Evolutionary conservation across 2,797 vertebrate genomes (phyloP), one percentile per base, ranked within the genome.

Genomic region (Falco concolor): DNA sequence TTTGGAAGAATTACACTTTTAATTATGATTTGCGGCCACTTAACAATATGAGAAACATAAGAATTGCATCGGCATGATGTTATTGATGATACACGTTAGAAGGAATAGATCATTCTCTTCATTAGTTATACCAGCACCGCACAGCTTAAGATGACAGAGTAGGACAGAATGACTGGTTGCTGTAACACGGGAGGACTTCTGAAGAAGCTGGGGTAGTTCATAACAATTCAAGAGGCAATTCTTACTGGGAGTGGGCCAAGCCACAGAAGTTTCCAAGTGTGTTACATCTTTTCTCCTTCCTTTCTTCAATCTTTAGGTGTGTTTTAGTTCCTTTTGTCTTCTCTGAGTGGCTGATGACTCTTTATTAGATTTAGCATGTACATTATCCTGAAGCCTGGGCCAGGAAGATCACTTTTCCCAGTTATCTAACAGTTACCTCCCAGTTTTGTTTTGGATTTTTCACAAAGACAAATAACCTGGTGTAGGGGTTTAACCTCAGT

Each of bases 11-110:
- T 82, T 49, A 24, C 32, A 16, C 36, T 95, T 88, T 64, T 72
- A 82, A 64, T 76, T 73, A 61, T 84, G 76, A 89, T 91, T 94
- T 90, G 68, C 91, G 85, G 77, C 65, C 83, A 88, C 89, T 95
- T 88, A 84, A n/a, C 69, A 38, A 9, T 56, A 56, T 73, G 87
- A 79, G 76, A 84, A 92, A 67, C 23, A 7, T 13, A 5, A 6
- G 92, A 24, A 38, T 10, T 50, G 53, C 67, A 4, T 60, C 4
- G 52, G 38, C 85, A 74, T 9, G 53, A 8, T 44, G 52, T 87
- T 94, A 86, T 70, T 91, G 84, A 91, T 95, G 82, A 3, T 17
- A 2, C 44, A 3, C 0, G 1, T 36, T 60, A 9, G 59, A 20
- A 91, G 52, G 91, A 84, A 70, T 23, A 34, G 60, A 84, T 69